phyloP scores from a whole-genome alignment of 2,113 vertebrate genomes.

The Thamnophis sirtalis region DNA sequence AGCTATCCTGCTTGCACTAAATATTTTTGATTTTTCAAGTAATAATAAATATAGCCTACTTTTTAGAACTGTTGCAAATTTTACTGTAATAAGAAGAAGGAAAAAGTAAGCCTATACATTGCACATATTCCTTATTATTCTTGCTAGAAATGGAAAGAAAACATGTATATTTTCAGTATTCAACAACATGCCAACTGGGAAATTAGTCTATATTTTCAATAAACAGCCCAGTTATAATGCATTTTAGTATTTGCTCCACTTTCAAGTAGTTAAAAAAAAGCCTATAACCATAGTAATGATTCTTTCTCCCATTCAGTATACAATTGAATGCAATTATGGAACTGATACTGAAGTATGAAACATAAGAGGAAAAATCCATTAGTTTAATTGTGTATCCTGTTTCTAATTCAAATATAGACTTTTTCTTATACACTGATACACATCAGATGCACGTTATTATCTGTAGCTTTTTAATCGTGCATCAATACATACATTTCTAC shows the following conservation, averaged over 20 bases:
- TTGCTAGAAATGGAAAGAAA: neutral
- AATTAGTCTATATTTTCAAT: neutral
- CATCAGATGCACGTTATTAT: neutral
- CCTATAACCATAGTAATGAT: neutral
- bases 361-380: neutral
- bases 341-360: neutral
- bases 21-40: neutral
- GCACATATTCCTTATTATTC: neutral
- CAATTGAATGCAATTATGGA: neutral
- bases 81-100: neutral
- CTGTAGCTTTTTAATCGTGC: neutral
- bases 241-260: neutral
- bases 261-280: neutral
- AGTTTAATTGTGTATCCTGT: neutral
- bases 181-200: neutral
- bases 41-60: neutral
- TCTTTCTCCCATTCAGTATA: neutral
- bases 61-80: neutral
- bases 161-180: neutral
- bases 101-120: neutral
- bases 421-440: neutral
- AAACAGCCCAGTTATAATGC: neutral
- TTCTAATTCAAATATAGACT: neutral
- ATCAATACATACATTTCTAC: neutral
- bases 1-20: neutral